Evolutionary conservation across 2,113 vertebrate species (phyloP).

Genomic region (Leptobrachium leishanense): DNA sequence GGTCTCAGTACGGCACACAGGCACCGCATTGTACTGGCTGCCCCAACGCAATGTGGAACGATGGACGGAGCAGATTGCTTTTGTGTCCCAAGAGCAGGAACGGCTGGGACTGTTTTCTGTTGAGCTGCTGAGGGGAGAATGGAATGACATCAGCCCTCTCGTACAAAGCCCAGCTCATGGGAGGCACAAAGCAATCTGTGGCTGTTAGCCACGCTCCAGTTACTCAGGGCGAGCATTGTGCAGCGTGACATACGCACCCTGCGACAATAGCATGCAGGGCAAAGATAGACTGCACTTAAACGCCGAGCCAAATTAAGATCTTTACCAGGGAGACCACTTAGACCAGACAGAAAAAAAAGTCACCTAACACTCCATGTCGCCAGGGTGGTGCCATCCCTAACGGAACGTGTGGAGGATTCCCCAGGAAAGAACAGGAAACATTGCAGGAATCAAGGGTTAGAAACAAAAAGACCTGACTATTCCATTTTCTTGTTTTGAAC

Average conservation of each 20-base stretch:
- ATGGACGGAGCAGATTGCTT: slow-evolving; percentile 43
- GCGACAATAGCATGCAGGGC: slow-evolving; percentile 24
- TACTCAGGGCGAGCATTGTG: slow-evolving; percentile 51
- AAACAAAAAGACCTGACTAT: too few species aligned
- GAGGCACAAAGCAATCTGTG: slow-evolving; percentile 58
- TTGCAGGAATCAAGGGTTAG: too few species aligned
- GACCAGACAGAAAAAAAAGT: background rate
- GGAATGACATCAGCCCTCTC: slow-evolving; percentile 57
- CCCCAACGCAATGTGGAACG: slow-evolving; percentile 41
- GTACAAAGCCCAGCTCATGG: slow-evolving; percentile 43
- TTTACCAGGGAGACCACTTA: background rate
- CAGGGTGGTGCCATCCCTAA: too few species aligned
- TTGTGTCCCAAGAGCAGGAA: slow-evolving; percentile 41
- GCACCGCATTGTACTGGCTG: slow-evolving; percentile 57
- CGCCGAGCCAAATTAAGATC: background rate
- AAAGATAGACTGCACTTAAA: slow-evolving; percentile 20
- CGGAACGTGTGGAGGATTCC: too few species aligned
- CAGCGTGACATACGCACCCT: slow-evolving; percentile 43
- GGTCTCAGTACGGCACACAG: slow-evolving; percentile 60
- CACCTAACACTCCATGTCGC: too few species aligned
- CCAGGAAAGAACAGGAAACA: too few species aligned
- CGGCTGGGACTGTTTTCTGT: slow-evolving; percentile 47
- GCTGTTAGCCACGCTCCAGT: slow-evolving; percentile 54
- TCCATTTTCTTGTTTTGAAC: too few species aligned
- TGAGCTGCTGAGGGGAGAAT: slow-evolving; percentile 45